These are phyloP conservation scores for Python bivittatus DNA, from an alignment of 2,113 vertebrate genomes.

Conservation along the genomic window DNA sequence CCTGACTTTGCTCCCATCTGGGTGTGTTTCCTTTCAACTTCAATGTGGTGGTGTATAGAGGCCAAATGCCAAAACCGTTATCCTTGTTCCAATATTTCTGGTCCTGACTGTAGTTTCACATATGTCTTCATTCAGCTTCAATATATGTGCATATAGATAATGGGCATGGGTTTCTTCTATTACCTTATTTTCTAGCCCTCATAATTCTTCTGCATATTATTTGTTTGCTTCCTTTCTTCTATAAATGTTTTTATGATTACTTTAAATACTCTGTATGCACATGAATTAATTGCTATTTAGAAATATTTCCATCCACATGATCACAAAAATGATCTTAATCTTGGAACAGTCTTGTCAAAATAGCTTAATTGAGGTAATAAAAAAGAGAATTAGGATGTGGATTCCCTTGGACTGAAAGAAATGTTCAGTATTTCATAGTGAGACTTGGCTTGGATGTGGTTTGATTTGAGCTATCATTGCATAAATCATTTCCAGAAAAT, in stretches of 20 bases:
- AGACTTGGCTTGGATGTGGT: slow-evolving; percentile 46
- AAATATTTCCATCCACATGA: slow-evolving; percentile 22
- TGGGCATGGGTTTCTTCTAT: background rate
- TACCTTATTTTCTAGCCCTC: background rate
- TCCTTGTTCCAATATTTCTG: no score
- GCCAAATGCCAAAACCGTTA: no score
- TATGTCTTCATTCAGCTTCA: background rate
- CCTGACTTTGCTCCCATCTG: no score
- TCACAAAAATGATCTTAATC: slow-evolving; percentile 39
- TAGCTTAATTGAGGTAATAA: slow-evolving; percentile 48
- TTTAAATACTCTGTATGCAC: slow-evolving; percentile 12
- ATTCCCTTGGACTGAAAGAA: slow-evolving; percentile 52
- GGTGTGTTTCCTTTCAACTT: no score
- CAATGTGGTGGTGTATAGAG: no score
- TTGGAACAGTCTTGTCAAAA: slow-evolving; percentile 5
- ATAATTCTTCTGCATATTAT: background rate
- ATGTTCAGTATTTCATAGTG: slow-evolving; percentile 42
- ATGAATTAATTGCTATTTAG: background rate
- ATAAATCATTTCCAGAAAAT: slow-evolving; percentile 61
- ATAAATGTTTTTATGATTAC: slow-evolving; percentile 4
- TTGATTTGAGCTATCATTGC: slow-evolving; percentile 56
- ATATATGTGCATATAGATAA: background rate
- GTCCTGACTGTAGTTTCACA: background rate
- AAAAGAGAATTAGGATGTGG: slow-evolving; percentile 43
- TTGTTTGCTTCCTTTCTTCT: background rate